Evolutionary conservation across 64 coral and sea anemone genomes (phyloP), one percentile per base, ranked within the genome.

Genomic region (Astreopora myriophthalma): DNA sequence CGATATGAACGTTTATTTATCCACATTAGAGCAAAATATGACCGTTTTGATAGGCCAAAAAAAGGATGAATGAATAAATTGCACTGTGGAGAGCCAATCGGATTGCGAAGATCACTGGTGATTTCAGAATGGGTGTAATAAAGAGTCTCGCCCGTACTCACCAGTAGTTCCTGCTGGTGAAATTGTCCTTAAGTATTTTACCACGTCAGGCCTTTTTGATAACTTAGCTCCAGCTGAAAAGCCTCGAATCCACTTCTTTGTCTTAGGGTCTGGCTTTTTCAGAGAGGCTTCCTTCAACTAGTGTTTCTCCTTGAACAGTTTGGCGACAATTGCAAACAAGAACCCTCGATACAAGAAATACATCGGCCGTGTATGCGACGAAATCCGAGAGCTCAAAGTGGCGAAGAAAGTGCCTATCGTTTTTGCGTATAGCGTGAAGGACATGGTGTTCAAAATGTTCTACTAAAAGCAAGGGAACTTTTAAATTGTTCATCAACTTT

Each of bases 401-500:
- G 71, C 65, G 3, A 87, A 93, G 44, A 95, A 95, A 91, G 80
- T 93, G 33, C 94, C 94, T 5, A 69, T 99, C 17, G 65, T 99
- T 19, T 93, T 98, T 49, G 89, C 95, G 27, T 98, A 95, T 19
- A 98, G 93, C 32, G 64, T 92, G 0, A 93, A 79, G 23, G 97
- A 99, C 25, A 94, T 95, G 49, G 82, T 89, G n/a, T 96, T 90
- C 75, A 96, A 87, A 76, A 89, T 85, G 69, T 96, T 96, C 85
- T 93, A 90, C 70, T 95, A 75, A 86, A 52, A 0, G 34, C 46
- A 14, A 32, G 24, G 2, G 11, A 8, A n/a, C 34, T 37, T 83
- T 24, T 55, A 13, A 16, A 64, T 64, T 10, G 20, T 22, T 24
- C 17, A 22, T 26, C 7, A 23, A 64, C 61, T n/a, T n/a, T n/a